Base-by-base conservation (phyloP, 2,113 vertebrate species). In the Cyanoderma ruficeps region DNA sequence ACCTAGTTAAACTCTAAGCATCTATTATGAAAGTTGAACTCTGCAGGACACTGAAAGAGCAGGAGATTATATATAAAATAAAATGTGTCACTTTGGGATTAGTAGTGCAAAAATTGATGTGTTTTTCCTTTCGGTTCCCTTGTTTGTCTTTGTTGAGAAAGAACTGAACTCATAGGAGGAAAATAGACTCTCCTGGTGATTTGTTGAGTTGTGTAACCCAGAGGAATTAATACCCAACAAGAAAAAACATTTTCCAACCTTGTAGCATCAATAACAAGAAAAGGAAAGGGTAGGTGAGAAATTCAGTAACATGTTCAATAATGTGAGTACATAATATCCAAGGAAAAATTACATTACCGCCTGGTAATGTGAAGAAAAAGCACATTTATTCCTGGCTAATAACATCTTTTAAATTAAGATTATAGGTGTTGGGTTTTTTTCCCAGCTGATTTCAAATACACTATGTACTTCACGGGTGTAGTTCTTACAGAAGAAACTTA, bases 81-180 rank as follows among this genome's bases (percentile, higher is more conserved):
- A 93, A 90, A 71, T 24, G 33, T 22, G 6, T 49, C 37, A n/a
- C 44, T 56, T 30, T 41, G 56, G 19, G 50, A 42, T 59, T 79
- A 82, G 33, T 77, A 65, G 37, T 46, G 22, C 13, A 60, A 67
- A 44, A 94, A 88, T 72, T 65, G 64, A 82, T 13, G 60, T 52
- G 7, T 37, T 91, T 85, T 86, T 86, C 68, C 13, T 68, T 79
- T 83, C 8, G 50, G 25, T 80, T 79, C 47, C 41, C 61, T 85
- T 76, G 37, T n/a, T 65, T 61, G 63, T 47, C 55, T 89, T 81
- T 91, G 55, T 85, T 95, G 77, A 46, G 52, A 95, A 93, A 80
- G 46, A 83, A 65, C 7, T 49, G 11, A 27, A 37, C 63, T 75
- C 2, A 4, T 31, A 46, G 50, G 25, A 80, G 70, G 39, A 60